phyloP scores from a whole-genome alignment of 1,140 invertebrate species.

The Schlechtendalia chinensis region DNA sequence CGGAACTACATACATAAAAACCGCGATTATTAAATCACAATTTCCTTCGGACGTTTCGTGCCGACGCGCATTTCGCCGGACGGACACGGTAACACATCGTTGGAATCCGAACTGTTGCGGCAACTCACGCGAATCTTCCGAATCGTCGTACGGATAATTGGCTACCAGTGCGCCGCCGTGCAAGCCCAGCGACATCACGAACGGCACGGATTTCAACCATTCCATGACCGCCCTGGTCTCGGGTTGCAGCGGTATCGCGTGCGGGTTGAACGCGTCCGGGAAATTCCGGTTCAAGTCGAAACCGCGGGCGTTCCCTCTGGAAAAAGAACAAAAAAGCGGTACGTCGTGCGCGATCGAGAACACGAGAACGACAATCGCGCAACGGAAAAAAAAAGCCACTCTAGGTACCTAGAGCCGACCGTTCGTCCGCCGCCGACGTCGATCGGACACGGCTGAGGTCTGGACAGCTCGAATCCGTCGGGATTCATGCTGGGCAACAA shows the following conservation, averaged over 20 bases:
- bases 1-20: no score
- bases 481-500: conserved; percentile 91
- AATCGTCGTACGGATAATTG: conserved; percentile 85
- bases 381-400: neutral
- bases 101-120: no score
- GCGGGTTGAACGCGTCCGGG: conserved; percentile 67
- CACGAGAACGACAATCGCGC: no score
- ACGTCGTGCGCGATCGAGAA: no score
- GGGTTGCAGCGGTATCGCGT: conserved; percentile 64
- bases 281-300: conserved; percentile 87
- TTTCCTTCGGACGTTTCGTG: no score
- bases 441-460: conserved; percentile 2
- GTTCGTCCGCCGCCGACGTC: neutral
- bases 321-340: no score
- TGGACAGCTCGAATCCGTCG: conserved; percentile 75
- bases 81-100: no score
- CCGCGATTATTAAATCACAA: no score
- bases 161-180: conserved; percentile 90
- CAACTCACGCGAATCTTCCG: neutral
- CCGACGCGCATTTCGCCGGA: no score
- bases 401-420: neutral
- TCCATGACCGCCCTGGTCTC: conserved; percentile 92
- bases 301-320: conserved; percentile 72
- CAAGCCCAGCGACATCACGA: conserved; percentile 87
- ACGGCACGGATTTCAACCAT: conserved; percentile 82